Percentiles rank a stretch among this genome's conserved stretches.
phyloP scores from a whole-genome alignment of 2,888 invertebrate species.

The Lutraria lutraria region DNA sequence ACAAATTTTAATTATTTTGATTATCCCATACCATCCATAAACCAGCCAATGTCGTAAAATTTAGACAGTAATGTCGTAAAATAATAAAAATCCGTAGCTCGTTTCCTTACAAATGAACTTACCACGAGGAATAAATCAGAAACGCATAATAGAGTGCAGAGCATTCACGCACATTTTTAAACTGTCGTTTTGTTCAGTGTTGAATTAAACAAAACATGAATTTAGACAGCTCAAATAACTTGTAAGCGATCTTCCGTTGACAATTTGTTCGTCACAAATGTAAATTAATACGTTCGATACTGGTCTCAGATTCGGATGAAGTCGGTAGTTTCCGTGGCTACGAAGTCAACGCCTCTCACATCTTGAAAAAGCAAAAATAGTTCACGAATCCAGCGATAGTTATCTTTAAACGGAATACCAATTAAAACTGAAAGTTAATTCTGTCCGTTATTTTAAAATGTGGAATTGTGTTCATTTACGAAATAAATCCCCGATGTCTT shows the following conservation, averaged over 20 bases:
- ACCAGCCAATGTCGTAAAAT: slow-evolving; percentile 44
- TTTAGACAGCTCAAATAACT: neutral
- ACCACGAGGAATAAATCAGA: slow-evolving; percentile 13
- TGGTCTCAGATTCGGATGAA: neutral
- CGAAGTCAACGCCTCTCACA: neutral
- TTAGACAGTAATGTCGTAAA: slow-evolving; percentile 46
- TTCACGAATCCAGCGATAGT: neutral
- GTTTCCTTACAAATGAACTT: slow-evolving; percentile 29
- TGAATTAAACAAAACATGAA: slow-evolving; percentile 9
- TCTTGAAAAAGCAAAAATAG: too few relatives aligned
- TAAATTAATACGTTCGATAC: neutral
- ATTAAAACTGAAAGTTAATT: neutral
- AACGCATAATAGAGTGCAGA: slow-evolving; percentile 10
- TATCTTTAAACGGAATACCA: neutral
- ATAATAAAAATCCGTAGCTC: slow-evolving; percentile 39
- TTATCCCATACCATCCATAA: slow-evolving; percentile 33
- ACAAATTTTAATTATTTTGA: slow-evolving; percentile 32
- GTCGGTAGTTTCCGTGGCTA: neutral
- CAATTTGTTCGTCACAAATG: neutral
- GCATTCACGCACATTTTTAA: neutral
- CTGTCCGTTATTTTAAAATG: neutral
- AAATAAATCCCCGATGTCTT: neutral
- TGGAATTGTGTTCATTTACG: neutral
- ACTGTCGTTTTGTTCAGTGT: neutral
- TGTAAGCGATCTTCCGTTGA: slow-evolving; percentile 9